These are phyloP conservation scores for Pontoporia blainvillei DNA, from an alignment of 2,113 vertebrate genomes.

Conservation along the genomic window DNA sequence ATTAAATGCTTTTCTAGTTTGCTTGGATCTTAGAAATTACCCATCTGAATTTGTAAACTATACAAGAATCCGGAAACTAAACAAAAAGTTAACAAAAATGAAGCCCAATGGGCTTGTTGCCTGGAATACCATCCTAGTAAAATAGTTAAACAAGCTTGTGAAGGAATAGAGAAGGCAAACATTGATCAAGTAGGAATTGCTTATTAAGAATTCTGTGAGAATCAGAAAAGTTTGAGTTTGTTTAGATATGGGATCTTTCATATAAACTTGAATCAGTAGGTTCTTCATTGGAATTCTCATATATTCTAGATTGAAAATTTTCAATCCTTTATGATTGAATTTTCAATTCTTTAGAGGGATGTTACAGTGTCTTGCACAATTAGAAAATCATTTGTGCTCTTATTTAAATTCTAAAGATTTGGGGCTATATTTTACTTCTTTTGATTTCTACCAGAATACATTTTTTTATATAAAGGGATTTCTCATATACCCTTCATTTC, in stretches of 20 bases:
- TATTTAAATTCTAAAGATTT: neutral
- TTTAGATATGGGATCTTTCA: neutral
- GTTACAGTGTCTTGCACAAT: neutral
- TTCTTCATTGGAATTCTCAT: neutral
- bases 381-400: neutral
- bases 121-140: neutral
- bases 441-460: neutral
- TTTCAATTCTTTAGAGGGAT: neutral
- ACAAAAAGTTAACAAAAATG: neutral
- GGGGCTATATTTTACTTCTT: neutral
- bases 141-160: neutral
- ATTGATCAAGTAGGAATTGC: neutral
- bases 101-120: neutral
- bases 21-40: neutral
- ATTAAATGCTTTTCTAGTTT: neutral
- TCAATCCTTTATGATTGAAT: neutral
- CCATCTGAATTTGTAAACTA: neutral
- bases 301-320: neutral
- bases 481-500: neutral
- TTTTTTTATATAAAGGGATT: neutral
- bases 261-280: neutral
- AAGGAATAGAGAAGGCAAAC: neutral
- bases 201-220: neutral
- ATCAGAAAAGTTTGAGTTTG: neutral
- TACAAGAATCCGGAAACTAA: neutral